Percentiles rank a stretch among this genome's conserved stretches.
These are phyloP conservation scores for Sapajus apella DNA, from an alignment of 2,113 vertebrate genomes.

Conservation along the genomic window DNA sequence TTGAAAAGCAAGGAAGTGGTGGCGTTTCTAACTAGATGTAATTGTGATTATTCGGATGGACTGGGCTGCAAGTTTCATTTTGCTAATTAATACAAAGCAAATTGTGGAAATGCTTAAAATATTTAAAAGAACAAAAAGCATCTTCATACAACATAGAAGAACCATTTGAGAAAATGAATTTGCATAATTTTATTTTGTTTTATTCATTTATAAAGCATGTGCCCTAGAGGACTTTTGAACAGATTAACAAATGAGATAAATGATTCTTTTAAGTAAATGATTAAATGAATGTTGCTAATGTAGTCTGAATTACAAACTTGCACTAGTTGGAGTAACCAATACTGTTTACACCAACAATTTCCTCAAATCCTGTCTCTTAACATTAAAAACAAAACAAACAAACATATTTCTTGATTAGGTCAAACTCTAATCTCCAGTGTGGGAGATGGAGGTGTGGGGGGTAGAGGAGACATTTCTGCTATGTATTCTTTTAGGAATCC, in stretches of 20 bases:
- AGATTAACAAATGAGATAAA: background rate
- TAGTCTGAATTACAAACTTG: background rate
- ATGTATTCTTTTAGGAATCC: background rate
- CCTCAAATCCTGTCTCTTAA: background rate
- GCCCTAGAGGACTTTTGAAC: background rate
- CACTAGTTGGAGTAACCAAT: background rate
- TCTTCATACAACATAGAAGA: background rate
- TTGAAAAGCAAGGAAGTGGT: background rate
- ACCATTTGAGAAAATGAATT: background rate
- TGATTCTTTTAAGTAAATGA: background rate
- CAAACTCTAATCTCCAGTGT: background rate
- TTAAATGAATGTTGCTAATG: background rate
- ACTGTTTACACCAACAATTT: background rate
- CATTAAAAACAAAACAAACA: background rate
- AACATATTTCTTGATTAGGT: background rate
- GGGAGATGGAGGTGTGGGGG: background rate
- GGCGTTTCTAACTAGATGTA: background rate
- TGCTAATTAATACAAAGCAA: background rate
- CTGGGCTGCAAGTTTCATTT: constrained; percentile 9
- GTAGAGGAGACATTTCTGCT: background rate
- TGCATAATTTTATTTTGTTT: background rate
- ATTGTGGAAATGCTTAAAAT: constrained; percentile 30
- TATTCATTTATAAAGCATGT: background rate
- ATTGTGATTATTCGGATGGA: constrained; percentile 7
- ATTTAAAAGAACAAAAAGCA: background rate